Evolutionary conservation across 2,888 invertebrate genomes (phyloP), one percentile per base, ranked within the genome.

Genomic region (Liopterus haemorrhoidalis): DNA sequence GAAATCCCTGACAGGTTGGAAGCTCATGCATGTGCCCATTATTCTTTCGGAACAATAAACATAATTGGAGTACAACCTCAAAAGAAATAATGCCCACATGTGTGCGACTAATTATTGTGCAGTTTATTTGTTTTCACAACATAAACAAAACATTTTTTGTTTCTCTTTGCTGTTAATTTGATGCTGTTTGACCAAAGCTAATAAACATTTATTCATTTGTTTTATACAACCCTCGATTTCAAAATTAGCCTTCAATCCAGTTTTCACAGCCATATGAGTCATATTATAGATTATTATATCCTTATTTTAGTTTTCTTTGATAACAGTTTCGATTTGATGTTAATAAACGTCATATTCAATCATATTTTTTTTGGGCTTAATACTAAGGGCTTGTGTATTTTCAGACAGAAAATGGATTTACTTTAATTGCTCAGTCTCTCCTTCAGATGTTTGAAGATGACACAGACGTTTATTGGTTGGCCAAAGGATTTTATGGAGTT

Each of bases 401-500:
- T 1, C 62, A 76, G 70, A 22, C 33, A 4, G 39, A 39, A 18
- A 32, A 72, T 48, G 71, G 74, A 4, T 80, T 82, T 56, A 61
- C 79, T 19, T 73, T 78, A 1, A 81, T 88, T 58, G 79, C 82
- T 0, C 77, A 81, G 47, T 78, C 82, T 1, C 67, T 91, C 1
- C 69, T 79, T 47, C 78, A 83, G 54, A 74, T 86, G 45, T 82
- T 82, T 55, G 81, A 82, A 21, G 76, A 81, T 54, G 82, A 85
- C 55, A 78, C 82, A 1, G 88, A 90, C 56, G 78, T 82, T 1
- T 92, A 87, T 69, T 92, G 90, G 88, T 70, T 91, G 33, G 75
- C 85, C 0, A 84, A 83, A 61, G 81, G 79, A 14, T 81, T 92
- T 55, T 82, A 82, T 46, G 78, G 79, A 46, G 75, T 81, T 36